phyloP scores from a whole-genome alignment of 2,797 vertebrate species.

The Phoebastria nigripes region DNA sequence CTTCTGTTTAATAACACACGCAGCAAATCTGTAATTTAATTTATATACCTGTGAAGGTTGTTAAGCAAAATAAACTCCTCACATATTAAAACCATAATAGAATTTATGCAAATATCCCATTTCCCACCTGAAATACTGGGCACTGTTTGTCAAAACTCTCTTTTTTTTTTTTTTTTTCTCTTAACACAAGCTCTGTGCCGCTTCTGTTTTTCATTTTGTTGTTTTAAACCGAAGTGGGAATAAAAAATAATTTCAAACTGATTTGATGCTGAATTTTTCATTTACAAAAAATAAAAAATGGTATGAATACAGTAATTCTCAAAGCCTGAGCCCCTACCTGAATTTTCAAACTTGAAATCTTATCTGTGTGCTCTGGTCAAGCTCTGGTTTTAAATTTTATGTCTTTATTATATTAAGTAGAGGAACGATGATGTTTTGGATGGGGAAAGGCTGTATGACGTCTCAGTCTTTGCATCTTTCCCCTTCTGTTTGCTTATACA shows the following conservation, averaged over 20 bases:
- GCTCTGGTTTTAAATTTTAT: neutral
- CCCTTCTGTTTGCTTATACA: neutral
- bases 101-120: conserved; percentile 42
- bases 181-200: neutral
- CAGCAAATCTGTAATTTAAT: conserved; percentile 5
- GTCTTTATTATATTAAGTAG: neutral
- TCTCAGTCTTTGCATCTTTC: neutral
- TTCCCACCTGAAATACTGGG: neutral
- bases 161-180: neutral
- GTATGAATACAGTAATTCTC: neutral
- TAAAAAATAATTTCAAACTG: neutral
- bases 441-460: neutral
- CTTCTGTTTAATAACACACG: neutral
- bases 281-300: neutral
- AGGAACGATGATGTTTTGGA: neutral
- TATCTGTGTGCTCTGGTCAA: neutral
- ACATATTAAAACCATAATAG: conserved; percentile 19
- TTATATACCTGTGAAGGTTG: neutral
- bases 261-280: neutral
- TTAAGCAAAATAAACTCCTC: conserved; percentile 15
- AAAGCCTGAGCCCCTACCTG: neutral
- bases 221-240: neutral
- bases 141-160: neutral
- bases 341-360: neutral
- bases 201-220: neutral